Conservation (phyloP, 2,888 invertebrate species). For the Eristalis arbustorum region DNA sequence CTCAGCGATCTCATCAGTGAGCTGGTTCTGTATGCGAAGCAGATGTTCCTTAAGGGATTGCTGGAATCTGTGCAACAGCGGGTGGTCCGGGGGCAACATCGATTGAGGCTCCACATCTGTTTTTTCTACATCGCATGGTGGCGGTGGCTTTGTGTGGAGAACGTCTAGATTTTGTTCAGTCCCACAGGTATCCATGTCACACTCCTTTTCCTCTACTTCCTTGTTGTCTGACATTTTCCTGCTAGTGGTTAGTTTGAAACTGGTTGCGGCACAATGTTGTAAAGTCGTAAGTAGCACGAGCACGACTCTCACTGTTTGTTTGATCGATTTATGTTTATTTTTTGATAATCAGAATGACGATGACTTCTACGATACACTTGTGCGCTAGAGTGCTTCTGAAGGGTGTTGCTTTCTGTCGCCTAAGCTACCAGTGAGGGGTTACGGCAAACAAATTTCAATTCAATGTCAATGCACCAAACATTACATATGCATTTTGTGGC, state of each 20-base stretch:
- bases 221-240: neutral
- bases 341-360: neutral
- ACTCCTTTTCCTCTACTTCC: neutral
- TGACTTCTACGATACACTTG: neutral
- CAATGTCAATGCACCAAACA: no score
- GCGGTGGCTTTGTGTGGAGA: neutral
- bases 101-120: neutral
- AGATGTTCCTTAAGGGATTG: conserved; percentile 85
- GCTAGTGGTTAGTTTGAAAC: neutral
- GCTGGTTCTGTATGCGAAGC: conserved; percentile 83
- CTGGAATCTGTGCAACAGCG: conserved; percentile 88
- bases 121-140: conserved; percentile 2
- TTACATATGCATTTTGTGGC: no score
- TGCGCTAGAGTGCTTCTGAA: neutral
- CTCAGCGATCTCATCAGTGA: conserved; percentile 85
- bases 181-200: neutral
- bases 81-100: conserved; percentile 86
- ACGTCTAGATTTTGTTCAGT: neutral
- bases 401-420: neutral
- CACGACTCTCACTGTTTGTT: neutral
- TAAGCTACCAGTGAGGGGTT: neutral
- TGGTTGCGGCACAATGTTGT: neutral
- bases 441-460: no score
- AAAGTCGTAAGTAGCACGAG: neutral
- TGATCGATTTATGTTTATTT: conserved; percentile 24